A percentile compares a stretch with the other conserved stretches of the same genome.
phyloP scores from a whole-genome alignment of 2,113 vertebrate genomes.

The Nycticebus coucang region DNA sequence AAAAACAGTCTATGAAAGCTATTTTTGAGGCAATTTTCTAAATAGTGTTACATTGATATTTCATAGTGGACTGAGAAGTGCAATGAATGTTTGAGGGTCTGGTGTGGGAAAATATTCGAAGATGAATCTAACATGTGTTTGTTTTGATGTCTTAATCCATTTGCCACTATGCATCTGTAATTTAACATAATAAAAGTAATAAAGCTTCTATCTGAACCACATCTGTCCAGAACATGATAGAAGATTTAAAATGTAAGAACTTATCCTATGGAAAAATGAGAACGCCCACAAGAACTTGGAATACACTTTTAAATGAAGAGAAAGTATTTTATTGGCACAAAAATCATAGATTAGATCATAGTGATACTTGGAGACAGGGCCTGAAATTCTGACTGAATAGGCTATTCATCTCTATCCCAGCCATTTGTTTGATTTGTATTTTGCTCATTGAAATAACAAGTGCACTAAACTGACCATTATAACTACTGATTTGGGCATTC shows the following conservation, averaged over 20 bases:
- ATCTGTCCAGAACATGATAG: neutral
- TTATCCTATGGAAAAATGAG: neutral
- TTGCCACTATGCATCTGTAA: neutral
- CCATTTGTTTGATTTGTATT: neutral
- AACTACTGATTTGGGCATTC: neutral
- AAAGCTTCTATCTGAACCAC: neutral
- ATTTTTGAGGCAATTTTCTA: neutral
- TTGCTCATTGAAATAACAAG: slow-evolving; percentile 20
- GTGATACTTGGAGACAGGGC: neutral
- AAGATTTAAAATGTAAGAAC: neutral
- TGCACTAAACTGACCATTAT: neutral
- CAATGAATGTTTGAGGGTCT: neutral
- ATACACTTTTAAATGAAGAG: neutral
- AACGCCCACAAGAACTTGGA: neutral
- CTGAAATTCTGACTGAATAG: neutral
- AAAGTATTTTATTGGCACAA: slow-evolving; percentile 9
- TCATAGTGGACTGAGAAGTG: neutral
- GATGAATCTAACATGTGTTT: neutral
- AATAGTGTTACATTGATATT: neutral
- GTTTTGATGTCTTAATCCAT: slow-evolving; percentile 50
- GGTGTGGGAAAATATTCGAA: neutral
- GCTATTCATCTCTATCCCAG: neutral
- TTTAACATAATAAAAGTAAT: neutral
- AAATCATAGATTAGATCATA: neutral
- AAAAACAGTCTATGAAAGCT: neutral